Evolutionary conservation across 2,797 vertebrate species (phyloP).

Genomic region (Microctenopoma steveboyesi): DNA sequence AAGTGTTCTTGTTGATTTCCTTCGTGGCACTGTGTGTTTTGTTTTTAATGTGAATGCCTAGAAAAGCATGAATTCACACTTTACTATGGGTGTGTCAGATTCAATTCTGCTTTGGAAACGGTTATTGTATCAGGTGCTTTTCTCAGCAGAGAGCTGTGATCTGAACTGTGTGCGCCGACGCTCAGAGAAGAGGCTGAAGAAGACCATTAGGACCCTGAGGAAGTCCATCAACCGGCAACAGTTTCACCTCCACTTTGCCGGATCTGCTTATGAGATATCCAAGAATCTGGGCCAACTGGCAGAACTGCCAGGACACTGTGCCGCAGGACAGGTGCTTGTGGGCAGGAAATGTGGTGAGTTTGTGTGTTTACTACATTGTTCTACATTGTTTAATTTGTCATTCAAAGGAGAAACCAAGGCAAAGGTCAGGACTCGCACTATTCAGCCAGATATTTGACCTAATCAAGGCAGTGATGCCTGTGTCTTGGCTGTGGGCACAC

Average conservation of each 20-base stretch:
- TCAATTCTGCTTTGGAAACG: conserved; percentile 51
- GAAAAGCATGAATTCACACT: conserved; percentile 39
- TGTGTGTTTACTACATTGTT: background rate
- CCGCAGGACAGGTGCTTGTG: conserved; percentile 84
- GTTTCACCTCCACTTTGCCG: conserved; percentile 90
- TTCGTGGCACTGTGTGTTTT: background rate
- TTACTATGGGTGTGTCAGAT: background rate
- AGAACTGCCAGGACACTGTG: conserved; percentile 84
- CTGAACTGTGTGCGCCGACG: conserved; percentile 89
- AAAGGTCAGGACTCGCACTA: conserved; percentile 7
- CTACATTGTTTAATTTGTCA: background rate
- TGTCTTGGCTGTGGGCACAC: conserved; percentile 30
- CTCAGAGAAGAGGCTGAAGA: conserved; percentile 93
- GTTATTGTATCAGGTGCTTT: conserved; percentile 69
- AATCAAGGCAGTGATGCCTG: conserved; percentile 25
- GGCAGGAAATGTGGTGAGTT: conserved; percentile 93
- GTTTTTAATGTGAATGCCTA: conserved; percentile 15
- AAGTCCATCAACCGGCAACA: conserved; percentile 94
- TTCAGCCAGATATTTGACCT: conserved; percentile 12
- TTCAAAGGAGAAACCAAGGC: background rate
- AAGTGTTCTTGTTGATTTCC: conserved; percentile 26
- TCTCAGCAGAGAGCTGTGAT: conserved; percentile 91
- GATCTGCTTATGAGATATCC: conserved; percentile 87
- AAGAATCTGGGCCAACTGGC: conserved; percentile 79
- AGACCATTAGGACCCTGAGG: conserved; percentile 92